Evolutionary conservation across 2,113 vertebrate genomes (phyloP).

Genomic region (Morone chrysops): DNA sequence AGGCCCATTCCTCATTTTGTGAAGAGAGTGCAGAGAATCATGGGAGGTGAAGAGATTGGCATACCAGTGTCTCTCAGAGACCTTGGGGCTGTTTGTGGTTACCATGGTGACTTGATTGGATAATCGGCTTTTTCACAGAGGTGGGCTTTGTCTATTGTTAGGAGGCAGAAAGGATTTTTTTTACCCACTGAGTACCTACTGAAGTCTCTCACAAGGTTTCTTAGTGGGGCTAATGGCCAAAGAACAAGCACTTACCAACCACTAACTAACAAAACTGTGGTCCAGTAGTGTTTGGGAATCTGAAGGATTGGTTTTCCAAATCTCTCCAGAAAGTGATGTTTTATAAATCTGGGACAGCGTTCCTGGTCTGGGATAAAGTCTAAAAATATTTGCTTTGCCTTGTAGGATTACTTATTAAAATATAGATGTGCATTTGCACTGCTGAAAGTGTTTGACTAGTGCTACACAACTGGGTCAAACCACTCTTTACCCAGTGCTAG

Average conservation of each 20-base stretch:
- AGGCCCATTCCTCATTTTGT: conserved; percentile 3
- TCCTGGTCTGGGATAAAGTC: conserved; percentile 24
- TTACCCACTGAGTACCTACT: conserved; percentile 38
- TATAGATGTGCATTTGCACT: conserved; percentile 39
- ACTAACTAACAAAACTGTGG: conserved; percentile 9
- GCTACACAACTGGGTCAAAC: conserved; percentile 25
- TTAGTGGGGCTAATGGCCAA: conserved; percentile 60
- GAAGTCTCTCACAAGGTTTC: conserved; percentile 42
- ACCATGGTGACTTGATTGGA: conserved; percentile 63
- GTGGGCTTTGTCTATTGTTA: conserved; percentile 64
- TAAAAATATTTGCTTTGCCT: conserved; percentile 59
- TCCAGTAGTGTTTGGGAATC: conserved; percentile 28
- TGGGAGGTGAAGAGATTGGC: conserved; percentile 38
- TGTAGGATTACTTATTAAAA: conserved; percentile 48
- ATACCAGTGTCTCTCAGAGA: conserved; percentile 47
- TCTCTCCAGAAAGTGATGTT: conserved; percentile 8
- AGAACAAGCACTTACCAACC: conserved; percentile 53
- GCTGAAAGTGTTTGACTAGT: conserved; percentile 42
- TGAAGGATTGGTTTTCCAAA: conserved; percentile 9
- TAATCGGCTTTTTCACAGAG: conserved; percentile 58
- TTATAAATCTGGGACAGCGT: background rate
- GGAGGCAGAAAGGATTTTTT: conserved; percentile 13
- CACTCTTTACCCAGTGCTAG: conserved; percentile 25
- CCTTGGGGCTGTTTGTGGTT: conserved; percentile 55
- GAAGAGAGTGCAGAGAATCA: conserved; percentile 24